Evolutionary conservation across 30 jellyfish, hydroid and myxozoan species (phyloP).

Genomic region (Cassiopea xamachana): DNA sequence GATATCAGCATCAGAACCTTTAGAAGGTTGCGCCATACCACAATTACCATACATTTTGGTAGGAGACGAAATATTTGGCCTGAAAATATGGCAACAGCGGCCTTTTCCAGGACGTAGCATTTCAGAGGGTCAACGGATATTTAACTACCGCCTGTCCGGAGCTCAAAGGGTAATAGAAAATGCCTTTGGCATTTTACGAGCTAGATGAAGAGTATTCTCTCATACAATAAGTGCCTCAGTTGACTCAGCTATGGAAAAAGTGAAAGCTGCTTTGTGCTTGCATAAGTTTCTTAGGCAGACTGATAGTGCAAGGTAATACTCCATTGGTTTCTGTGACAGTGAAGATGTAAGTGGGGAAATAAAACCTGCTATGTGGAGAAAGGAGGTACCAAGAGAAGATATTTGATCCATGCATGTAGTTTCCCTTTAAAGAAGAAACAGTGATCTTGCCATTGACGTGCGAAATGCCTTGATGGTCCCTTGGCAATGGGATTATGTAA

Average conservation of each 20-base stretch:
- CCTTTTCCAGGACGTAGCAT: slow-evolving; percentile 52
- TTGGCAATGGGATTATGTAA: background rate
- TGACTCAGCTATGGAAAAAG: background rate
- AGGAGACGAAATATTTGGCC: slow-evolving; percentile 66
- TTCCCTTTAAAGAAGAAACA: background rate
- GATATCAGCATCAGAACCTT: slow-evolving; percentile 2
- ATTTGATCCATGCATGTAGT: background rate
- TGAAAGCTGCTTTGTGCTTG: background rate
- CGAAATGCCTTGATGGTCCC: background rate
- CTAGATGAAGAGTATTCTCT: background rate
- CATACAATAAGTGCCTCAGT: background rate
- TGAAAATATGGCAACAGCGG: slow-evolving; percentile 58
- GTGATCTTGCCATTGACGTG: background rate
- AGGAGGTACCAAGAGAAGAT: background rate
- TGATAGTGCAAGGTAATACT: background rate
- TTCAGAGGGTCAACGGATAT: slow-evolving; percentile 33
- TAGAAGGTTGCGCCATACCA: background rate
- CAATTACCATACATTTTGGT: slow-evolving; percentile 48
- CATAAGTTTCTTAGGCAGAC: background rate
- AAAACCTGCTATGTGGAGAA: background rate
- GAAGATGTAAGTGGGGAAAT: background rate
- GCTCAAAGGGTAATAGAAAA: background rate
- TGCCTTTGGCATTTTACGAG: background rate
- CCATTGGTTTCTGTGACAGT: background rate
- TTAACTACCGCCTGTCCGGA: slow-evolving; percentile 51